phyloP scores from a whole-genome alignment of 1,140 invertebrate species.

The Eufriesea mexicana region DNA sequence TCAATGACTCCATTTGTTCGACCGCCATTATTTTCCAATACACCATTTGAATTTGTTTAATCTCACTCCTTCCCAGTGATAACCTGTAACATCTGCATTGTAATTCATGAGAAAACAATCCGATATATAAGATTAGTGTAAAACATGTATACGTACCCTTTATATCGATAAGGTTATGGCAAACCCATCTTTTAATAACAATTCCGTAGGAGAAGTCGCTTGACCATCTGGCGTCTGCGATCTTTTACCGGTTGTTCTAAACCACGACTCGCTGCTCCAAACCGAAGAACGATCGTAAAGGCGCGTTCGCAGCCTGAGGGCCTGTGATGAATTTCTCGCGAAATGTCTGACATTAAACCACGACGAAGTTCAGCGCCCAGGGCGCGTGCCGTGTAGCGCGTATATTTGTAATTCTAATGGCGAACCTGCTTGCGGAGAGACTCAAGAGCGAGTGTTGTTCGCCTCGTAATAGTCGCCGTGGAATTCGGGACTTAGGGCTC shows the following conservation, averaged over 20 bases:
- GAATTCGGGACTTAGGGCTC: slow-evolving; percentile 58
- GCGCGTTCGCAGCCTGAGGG: slow-evolving; percentile 40
- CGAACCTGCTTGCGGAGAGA: slow-evolving; percentile 46
- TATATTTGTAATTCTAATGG: slow-evolving; percentile 72
- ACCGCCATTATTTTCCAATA: background rate
- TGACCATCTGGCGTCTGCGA: slow-evolving; percentile 53
- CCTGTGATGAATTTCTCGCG: slow-evolving; percentile 66
- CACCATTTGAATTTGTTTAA: background rate
- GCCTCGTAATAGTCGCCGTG: slow-evolving; percentile 55
- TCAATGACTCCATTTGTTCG: slow-evolving; percentile 2
- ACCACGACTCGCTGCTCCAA: background rate
- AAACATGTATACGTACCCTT: background rate
- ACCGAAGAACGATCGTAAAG: slow-evolving; percentile 25
- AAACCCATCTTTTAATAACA: slow-evolving; percentile 8
- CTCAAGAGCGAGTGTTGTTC: slow-evolving; percentile 35
- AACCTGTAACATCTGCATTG: background rate
- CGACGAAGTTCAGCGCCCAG: slow-evolving; percentile 62
- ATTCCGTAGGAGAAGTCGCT: slow-evolving; percentile 21
- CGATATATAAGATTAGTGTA: background rate
- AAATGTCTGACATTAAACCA: slow-evolving; percentile 68
- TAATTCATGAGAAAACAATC: background rate
- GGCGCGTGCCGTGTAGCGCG: slow-evolving; percentile 65
- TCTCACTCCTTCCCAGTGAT: background rate
- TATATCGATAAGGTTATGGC: background rate
- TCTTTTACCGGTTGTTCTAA: slow-evolving; percentile 14